phyloP scores from a whole-genome alignment of 2,888 invertebrate genomes.

The Trichacis sp. region DNA sequence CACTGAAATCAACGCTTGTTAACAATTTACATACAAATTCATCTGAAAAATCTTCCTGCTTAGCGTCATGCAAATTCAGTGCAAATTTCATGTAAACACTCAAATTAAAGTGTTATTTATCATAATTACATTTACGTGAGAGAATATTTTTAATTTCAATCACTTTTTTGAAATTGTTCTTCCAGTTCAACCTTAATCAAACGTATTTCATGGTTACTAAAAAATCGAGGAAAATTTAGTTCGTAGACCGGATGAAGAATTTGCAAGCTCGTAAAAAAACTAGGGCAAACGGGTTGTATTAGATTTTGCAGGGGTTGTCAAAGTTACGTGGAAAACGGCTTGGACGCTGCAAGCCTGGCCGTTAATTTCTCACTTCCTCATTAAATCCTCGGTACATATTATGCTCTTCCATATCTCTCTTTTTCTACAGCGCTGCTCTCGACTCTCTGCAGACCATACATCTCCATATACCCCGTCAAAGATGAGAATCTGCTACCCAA shows the following conservation, averaged over 20 bases:
- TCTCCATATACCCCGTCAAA: slow-evolving; percentile 49
- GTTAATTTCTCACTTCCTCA: slow-evolving; percentile 69
- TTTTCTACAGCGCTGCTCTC: slow-evolving; percentile 41
- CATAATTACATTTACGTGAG: no score
- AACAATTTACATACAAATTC: no score
- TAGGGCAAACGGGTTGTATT: slow-evolving; percentile 17
- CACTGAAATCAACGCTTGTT: no score
- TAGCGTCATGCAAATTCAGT: no score
- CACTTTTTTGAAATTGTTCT: no score
- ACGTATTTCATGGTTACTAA: background rate
- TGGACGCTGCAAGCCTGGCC: slow-evolving; percentile 44
- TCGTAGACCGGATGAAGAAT: slow-evolving; percentile 4
- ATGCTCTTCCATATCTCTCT: slow-evolving; percentile 53
- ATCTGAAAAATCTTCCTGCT: no score
- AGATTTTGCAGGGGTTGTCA: slow-evolving; percentile 47
- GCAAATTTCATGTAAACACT: no score
- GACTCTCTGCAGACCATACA: slow-evolving; percentile 55
- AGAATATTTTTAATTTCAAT: no score
- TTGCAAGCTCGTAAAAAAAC: slow-evolving; percentile 19
- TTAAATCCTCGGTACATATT: slow-evolving; percentile 64
- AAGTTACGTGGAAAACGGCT: slow-evolving; percentile 54
- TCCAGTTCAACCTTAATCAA: no score
- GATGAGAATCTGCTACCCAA: slow-evolving; percentile 46
- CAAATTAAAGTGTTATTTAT: no score
- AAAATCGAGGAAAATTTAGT: background rate